Evolutionary conservation across 2,113 vertebrate genomes (phyloP), one percentile per base, ranked within the genome.

Genomic region (Osmerus eperlanus): DNA sequence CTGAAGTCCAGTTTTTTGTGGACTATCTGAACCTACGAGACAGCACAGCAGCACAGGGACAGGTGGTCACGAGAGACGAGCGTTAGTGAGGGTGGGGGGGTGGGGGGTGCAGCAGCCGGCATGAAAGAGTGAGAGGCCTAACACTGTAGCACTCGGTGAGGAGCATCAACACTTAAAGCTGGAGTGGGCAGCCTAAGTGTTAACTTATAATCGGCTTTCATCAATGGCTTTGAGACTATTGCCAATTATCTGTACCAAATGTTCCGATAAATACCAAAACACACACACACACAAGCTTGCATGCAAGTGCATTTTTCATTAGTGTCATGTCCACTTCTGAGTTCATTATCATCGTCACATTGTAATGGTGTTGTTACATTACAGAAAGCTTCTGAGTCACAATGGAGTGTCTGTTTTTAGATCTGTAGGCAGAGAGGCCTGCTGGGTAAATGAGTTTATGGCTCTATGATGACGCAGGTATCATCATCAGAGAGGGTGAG

Each of bases 1-100:
- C 96, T 98, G 95, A 98, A 99, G 95, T 95, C 98, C 91, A 95
- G 89, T 91, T 98, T 99, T 96, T 99, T 99, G 94, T 95, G 96
- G 92, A 97, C 93, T 94, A 98, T 96, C 94, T 98, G 96, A 93
- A 99, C 95, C 96, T 98, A 88, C 52, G 81, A 75, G 55, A 81
- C 56, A 83, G 91, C 93, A 95, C 88, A 23, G 83, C 88, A 73
- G 91, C 90, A 95, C 90, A 94, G 92, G 86, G 51, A 18, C 62
- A 29, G 68, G 63, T 47, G 23, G 58, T 82, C 47, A 82, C 51
- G 70, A 28, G 51, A 58, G 65, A 47, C 62, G 56, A 29, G 51
- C 25, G 12, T 11, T 23, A 65, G 63, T 56, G 58, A 68, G 29
- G 32, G 11, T 58, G 52, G 21, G 18, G 23, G 8, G 55, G 76